A percentile compares a stretch with the other conserved stretches of the same genome.
Evolutionary conservation across 2,797 vertebrate genomes (phyloP).

Genomic region (Leucoraja ocellata): DNA sequence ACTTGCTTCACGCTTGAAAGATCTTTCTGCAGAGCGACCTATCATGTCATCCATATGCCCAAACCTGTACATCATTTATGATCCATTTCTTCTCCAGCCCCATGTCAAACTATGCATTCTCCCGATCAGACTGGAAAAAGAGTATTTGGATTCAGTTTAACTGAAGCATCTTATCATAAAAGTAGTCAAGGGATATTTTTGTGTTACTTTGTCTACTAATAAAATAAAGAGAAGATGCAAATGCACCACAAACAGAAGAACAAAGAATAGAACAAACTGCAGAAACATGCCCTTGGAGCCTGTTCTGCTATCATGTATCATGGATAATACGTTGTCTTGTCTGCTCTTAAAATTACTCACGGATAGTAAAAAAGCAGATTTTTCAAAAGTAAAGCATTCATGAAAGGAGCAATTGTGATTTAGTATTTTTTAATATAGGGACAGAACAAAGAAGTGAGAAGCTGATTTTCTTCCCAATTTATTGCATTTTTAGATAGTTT

Average conservation of each 20-base stretch:
- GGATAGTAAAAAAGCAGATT: too few relatives aligned
- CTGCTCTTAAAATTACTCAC: too few relatives aligned
- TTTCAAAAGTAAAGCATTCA: not conserved
- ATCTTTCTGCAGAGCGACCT: not conserved
- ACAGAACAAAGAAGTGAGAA: not conserved
- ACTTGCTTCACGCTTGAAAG: not conserved
- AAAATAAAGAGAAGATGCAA: not conserved
- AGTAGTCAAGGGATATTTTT: not conserved
- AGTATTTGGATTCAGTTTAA: not conserved
- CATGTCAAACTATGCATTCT: not conserved
- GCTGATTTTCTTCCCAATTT: not conserved
- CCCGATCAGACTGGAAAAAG: not conserved
- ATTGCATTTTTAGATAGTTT: not conserved
- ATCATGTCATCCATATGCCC: not conserved
- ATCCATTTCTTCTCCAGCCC: not conserved
- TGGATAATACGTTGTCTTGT: too few relatives aligned
- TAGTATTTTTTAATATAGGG: not conserved
- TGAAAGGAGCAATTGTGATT: not conserved
- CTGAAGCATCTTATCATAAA: not conserved
- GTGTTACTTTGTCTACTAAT: not conserved
- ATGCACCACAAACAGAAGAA: not conserved
- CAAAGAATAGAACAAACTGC: not conserved
- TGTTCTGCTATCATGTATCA: too few relatives aligned
- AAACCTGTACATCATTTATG: not conserved
- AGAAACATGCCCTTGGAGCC: not conserved